phyloP scores from a whole-genome alignment of 2,888 invertebrate genomes.

The Parasteatoda lunata region DNA sequence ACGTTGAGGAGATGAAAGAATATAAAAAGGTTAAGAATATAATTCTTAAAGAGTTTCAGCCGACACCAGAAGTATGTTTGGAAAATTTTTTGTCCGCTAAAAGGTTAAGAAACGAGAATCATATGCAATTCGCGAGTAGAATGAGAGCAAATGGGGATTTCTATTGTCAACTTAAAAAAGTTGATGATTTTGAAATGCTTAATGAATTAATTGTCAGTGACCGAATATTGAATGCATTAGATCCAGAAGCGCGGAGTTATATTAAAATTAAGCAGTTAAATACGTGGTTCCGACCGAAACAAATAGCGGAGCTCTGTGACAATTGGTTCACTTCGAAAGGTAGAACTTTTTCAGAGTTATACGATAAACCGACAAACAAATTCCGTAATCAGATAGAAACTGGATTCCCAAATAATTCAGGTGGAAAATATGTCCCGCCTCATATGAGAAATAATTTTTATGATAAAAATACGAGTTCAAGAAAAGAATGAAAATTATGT shows the following conservation, averaged over 20 bases:
- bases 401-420: too few relatives aligned
- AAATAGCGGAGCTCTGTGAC: slow-evolving; percentile 6
- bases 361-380: not conserved
- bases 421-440: too few relatives aligned
- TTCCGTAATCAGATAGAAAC: too few relatives aligned
- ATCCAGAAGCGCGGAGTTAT: slow-evolving; percentile 2
- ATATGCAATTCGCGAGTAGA: slow-evolving; percentile 13
- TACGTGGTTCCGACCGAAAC: not conserved
- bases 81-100: slow-evolving; percentile 3
- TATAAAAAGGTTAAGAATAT: slow-evolving; percentile 15
- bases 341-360: not conserved
- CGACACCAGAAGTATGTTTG: slow-evolving; percentile 7
- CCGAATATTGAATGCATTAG: slow-evolving; percentile 14
- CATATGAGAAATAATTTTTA: too few relatives aligned
- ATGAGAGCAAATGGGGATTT: not conserved
- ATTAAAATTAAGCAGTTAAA: slow-evolving; percentile 18
- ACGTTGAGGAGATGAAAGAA: not conserved
- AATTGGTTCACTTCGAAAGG: slow-evolving; percentile 19
- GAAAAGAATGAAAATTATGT: too few relatives aligned
- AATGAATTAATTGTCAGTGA: slow-evolving; percentile 8
- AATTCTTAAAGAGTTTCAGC: slow-evolving; percentile 15
- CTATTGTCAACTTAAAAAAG: slow-evolving; percentile 6
- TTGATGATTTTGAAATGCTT: slow-evolving; percentile 13
- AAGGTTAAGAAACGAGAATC: not conserved
- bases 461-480: too few relatives aligned